phyloP scores from a whole-genome alignment of 35 echinoderm and acorn worm genomes.

The Lytechinus variegatus region DNA sequence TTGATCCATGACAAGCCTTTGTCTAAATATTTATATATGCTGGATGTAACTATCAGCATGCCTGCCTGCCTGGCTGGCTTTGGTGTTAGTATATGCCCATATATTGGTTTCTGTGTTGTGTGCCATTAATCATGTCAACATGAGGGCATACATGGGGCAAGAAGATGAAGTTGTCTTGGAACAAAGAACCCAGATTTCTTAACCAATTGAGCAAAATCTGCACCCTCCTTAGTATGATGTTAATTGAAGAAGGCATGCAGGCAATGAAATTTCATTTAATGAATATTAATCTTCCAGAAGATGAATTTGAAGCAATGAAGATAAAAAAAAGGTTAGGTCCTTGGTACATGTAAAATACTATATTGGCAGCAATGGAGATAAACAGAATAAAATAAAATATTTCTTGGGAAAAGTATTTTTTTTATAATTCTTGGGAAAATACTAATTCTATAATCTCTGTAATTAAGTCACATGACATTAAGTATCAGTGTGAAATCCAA shows the following conservation, averaged over 20 bases:
- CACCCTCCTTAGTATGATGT: conserved; percentile 12
- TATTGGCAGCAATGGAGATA: too few relatives aligned
- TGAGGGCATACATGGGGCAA: background rate
- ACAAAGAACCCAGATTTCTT: conserved; percentile 34
- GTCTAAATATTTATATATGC: conserved; percentile 44
- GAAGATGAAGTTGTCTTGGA: conserved; percentile 7
- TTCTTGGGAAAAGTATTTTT: background rate
- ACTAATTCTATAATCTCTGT: background rate
- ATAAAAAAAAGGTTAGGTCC: background rate
- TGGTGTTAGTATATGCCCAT: background rate
- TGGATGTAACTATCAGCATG: background rate
- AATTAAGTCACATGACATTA: too few relatives aligned
- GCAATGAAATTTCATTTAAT: background rate
- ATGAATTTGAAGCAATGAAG: background rate
- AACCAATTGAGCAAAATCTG: conserved; percentile 10
- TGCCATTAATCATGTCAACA: conserved; percentile 46
- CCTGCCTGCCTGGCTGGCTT: background rate
- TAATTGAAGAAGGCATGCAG: conserved; percentile 24
- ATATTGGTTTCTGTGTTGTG: conserved; percentile 30
- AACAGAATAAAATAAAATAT: too few relatives aligned
- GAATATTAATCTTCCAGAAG: conserved; percentile 8
- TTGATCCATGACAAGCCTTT: conserved; percentile 35
- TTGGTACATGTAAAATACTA: background rate
- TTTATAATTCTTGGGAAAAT: background rate
- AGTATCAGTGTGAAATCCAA: too few relatives aligned